phyloP scores from a whole-genome alignment of 2,113 vertebrate species.

The Caranx melampygus region DNA sequence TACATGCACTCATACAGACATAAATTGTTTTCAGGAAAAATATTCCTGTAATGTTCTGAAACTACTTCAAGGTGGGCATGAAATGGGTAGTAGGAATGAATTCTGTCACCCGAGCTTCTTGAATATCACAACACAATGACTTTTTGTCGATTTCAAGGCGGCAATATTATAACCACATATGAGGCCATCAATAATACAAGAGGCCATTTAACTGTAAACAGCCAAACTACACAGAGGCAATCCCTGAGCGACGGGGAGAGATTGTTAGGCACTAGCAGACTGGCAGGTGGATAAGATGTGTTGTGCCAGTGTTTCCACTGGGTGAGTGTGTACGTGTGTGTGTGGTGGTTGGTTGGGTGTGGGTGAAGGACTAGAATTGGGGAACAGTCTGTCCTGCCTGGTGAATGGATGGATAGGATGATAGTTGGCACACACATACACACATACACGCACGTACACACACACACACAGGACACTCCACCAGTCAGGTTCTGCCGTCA shows the following conservation, averaged over 20 bases:
- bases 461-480: conserved; percentile 72
- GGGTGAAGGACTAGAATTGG: conserved; percentile 50
- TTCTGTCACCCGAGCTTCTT: conserved; percentile 47
- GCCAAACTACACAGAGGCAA: conserved; percentile 78
- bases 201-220: conserved; percentile 82
- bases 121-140: conserved; percentile 65
- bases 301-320: conserved; percentile 75
- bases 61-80: conserved; percentile 38
- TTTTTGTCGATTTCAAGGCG: conserved; percentile 67
- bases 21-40: conserved; percentile 38
- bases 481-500: conserved; percentile 87
- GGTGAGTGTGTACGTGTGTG: conserved; percentile 44
- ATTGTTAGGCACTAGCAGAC: conserved; percentile 69
- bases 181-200: conserved; percentile 84
- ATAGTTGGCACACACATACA: conserved; percentile 54
- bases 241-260: conserved; percentile 63
- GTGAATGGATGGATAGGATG: conserved; percentile 68
- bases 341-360: conserved; percentile 32
- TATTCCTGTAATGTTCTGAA: conserved; percentile 32
- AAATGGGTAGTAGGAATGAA: conserved; percentile 54
- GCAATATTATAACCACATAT: conserved; percentile 76
- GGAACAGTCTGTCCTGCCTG: conserved; percentile 62
- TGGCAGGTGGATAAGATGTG: conserved; percentile 79
- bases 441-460: conserved; percentile 46
- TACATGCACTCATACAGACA: conserved; percentile 23